Percentiles rank a stretch among this genome's conserved stretches.
phyloP scores from a whole-genome alignment of 2,113 vertebrate genomes.

The Boulengeromyrus knoepffleri region DNA sequence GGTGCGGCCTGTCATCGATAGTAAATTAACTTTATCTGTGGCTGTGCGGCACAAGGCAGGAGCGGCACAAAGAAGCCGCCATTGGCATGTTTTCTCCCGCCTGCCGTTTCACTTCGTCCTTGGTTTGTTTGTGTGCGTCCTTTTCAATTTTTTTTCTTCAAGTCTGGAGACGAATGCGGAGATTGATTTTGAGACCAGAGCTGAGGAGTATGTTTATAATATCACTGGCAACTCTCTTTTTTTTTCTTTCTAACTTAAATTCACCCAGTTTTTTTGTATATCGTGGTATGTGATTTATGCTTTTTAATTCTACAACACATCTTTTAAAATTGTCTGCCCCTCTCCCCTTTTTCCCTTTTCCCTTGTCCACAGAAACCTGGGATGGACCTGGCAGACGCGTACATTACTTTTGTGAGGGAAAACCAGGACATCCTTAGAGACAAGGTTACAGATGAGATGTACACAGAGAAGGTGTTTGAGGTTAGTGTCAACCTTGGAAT shows the following conservation, averaged over 20 bases:
- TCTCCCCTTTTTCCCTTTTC: background rate
- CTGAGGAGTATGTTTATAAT: background rate
- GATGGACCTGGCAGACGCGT: conserved; percentile 90
- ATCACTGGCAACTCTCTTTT: background rate
- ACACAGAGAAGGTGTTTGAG: conserved; percentile 84
- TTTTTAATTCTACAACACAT: background rate
- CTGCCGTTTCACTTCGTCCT: background rate
- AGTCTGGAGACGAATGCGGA: background rate
- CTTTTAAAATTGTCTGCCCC: background rate
- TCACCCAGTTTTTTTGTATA: background rate
- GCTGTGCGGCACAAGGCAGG: background rate
- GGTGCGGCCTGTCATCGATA: background rate
- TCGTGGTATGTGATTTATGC: background rate
- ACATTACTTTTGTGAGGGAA: conserved; percentile 83
- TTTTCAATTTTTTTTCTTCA: background rate
- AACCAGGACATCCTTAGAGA: conserved; percentile 94
- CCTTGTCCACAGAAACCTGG: conserved; percentile 78
- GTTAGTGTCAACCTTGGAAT: conserved; percentile 67
- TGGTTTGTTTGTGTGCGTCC: background rate
- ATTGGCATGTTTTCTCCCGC: background rate
- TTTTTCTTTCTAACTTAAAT: background rate
- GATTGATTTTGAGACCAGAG: background rate
- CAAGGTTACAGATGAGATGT: conserved; percentile 79
- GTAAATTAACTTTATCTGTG: conserved; percentile 3
- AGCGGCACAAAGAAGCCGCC: background rate